A percentile compares a stretch with the other conserved stretches of the same genome.
phyloP scores from a whole-genome alignment of 2,888 invertebrate genomes.

The Prenolepis imparis region DNA sequence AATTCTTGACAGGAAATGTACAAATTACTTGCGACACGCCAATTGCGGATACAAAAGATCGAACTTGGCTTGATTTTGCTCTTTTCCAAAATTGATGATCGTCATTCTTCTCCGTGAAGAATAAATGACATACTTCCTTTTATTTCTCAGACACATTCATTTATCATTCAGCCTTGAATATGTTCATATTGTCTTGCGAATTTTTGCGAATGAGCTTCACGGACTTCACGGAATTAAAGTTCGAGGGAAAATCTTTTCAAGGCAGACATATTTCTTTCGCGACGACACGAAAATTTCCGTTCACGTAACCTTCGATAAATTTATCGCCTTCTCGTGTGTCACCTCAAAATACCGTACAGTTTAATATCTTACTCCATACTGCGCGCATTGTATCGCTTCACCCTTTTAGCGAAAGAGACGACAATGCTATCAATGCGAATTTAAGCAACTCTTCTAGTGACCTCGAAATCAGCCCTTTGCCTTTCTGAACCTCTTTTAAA shows the following conservation, averaged over 20 bases:
- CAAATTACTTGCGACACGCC: conserved; percentile 23
- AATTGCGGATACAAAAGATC: background rate
- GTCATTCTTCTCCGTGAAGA: background rate
- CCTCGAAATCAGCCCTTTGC: background rate
- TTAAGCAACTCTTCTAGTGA: conserved; percentile 52
- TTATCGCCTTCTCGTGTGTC: background rate
- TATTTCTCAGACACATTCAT: conserved; percentile 27
- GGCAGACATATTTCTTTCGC: conserved; percentile 15
- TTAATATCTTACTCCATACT: conserved; percentile 18
- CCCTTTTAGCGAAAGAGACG: conserved; percentile 47
- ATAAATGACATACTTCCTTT: conserved; percentile 32
- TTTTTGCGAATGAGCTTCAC: conserved; percentile 19
- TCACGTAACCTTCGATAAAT: conserved; percentile 42
- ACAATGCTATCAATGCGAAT: conserved; percentile 71
- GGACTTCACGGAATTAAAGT: background rate
- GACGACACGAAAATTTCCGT: background rate
- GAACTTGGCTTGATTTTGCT: conserved; percentile 3
- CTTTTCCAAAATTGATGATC: background rate
- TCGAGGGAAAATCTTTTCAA: conserved; percentile 16
- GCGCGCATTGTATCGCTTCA: conserved; percentile 34
- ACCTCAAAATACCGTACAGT: conserved; percentile 13
- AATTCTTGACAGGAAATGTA: background rate
- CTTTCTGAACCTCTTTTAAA: conserved; percentile 3
- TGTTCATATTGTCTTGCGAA: background rate
- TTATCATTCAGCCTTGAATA: conserved; percentile 24